phyloP scores from a whole-genome alignment of 1,140 invertebrate genomes.

The Pseudoatta argentina region DNA sequence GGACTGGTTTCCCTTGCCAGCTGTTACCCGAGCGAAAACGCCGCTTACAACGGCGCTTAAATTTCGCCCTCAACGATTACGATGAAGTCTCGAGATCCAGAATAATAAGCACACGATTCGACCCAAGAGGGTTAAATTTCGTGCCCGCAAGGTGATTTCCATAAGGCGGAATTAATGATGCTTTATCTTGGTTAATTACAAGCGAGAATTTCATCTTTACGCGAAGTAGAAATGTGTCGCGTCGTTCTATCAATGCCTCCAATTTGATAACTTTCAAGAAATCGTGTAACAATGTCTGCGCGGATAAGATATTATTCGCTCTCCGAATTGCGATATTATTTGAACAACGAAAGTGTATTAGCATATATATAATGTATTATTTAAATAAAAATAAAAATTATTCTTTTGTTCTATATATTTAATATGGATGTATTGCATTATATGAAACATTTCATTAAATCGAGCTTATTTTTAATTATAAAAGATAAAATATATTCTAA shows the following conservation, averaged over 20 bases:
- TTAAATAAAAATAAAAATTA: conserved; percentile 38
- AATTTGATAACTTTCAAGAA: conserved; percentile 30
- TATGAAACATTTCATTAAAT: not conserved
- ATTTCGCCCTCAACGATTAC: conserved; percentile 42
- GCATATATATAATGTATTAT: not conserved
- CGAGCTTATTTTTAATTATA: too few relatives aligned
- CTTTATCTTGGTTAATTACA: conserved; percentile 58
- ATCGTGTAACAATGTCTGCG: conserved; percentile 6
- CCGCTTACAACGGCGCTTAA: conserved; percentile 48
- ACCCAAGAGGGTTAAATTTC: conserved; percentile 25
- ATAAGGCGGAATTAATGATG: conserved; percentile 35
- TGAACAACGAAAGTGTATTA: conserved; percentile 18
- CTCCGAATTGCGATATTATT: conserved; percentile 12
- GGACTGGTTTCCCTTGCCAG: conserved; percentile 40
- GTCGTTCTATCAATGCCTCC: not conserved
- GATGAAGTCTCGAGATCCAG: conserved; percentile 54
- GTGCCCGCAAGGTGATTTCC: conserved; percentile 40
- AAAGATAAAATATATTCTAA: not conserved
- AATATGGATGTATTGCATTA: not conserved
- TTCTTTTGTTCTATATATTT: not conserved
- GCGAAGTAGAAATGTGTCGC: not conserved
- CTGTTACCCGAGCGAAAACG: conserved; percentile 33
- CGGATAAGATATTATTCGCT: conserved; percentile 8
- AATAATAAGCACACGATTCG: conserved; percentile 54
- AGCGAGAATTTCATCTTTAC: conserved; percentile 4